A percentile compares a stretch with the other conserved stretches of the same genome.
phyloP scores from a whole-genome alignment of 2,797 vertebrate species.

The Helicolenus hilgendorfi region DNA sequence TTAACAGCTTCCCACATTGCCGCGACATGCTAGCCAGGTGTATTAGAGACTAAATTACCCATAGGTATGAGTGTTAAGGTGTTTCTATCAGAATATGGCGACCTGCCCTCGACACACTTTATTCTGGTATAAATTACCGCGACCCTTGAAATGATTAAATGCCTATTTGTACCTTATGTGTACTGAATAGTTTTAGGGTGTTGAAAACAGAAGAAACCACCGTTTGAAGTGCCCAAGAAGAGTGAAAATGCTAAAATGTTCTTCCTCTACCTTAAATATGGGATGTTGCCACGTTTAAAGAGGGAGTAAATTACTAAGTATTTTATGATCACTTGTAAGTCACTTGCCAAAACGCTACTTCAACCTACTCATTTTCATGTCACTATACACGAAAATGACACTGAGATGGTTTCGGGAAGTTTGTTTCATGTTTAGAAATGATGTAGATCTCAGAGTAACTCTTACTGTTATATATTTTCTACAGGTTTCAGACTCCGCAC shows the following conservation, averaged over 20 bases:
- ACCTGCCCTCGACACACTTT: background rate
- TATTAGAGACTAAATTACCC: background rate
- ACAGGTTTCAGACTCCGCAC: background rate
- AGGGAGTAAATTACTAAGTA: slow-evolving; percentile 12
- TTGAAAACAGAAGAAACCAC: slow-evolving; percentile 3
- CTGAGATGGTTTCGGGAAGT: slow-evolving; percentile 5
- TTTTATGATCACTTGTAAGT: slow-evolving; percentile 18
- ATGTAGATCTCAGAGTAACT: background rate
- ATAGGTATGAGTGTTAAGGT: background rate
- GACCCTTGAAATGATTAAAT: slow-evolving; percentile 5
- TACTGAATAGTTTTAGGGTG: background rate
- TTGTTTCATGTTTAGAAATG: background rate
- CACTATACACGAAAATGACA: slow-evolving; percentile 3
- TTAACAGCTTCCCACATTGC: background rate
- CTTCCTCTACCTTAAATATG: slow-evolving; percentile 29
- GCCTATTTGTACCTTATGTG: background rate
- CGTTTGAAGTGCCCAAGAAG: background rate
- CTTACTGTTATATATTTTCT: background rate
- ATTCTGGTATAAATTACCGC: background rate
- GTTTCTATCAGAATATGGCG: background rate
- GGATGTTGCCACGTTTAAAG: slow-evolving; percentile 21
- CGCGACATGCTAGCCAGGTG: slow-evolving; percentile 2
- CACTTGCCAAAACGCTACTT: slow-evolving; percentile 7
- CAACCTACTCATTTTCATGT: slow-evolving; percentile 4
- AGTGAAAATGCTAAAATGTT: slow-evolving; percentile 8